Conservation (phyloP, 2,888 invertebrate species). For the Tenthredo scrophulariae region DNA sequence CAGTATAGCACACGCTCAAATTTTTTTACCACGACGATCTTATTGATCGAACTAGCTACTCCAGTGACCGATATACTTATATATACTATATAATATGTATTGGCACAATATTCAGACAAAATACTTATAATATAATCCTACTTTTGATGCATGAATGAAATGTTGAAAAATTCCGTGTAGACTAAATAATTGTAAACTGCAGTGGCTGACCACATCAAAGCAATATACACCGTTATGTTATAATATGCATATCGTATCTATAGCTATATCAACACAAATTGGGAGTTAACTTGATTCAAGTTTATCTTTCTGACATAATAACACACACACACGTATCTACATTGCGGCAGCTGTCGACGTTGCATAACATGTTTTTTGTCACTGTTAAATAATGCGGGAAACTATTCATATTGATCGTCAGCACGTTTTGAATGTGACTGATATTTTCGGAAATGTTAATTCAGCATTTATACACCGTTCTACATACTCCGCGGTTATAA, state of each 20-base stretch:
- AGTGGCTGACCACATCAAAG: background rate
- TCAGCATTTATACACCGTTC: background rate
- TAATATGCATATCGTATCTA: background rate
- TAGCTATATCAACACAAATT: background rate
- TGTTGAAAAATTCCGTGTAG: background rate
- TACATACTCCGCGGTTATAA: background rate
- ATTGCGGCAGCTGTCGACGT: background rate
- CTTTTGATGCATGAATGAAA: background rate
- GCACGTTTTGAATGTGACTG: background rate
- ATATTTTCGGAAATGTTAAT: background rate
- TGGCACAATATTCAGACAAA: background rate
- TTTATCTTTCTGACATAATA: background rate
- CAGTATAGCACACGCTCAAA: background rate
- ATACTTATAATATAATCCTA: background rate
- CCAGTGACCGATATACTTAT: background rate
- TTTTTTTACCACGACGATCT: background rate
- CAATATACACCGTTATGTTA: background rate
- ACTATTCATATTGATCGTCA: background rate
- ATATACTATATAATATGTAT: background rate
- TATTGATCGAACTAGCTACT: conserved; percentile 24
- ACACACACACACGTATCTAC: background rate
- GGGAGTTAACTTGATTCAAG: background rate
- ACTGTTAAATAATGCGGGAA: background rate
- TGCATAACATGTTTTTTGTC: background rate
- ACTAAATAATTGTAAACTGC: background rate